Evolutionary conservation across 2,113 vertebrate species (phyloP).

Genomic region (Anoplopoma fimbria): DNA sequence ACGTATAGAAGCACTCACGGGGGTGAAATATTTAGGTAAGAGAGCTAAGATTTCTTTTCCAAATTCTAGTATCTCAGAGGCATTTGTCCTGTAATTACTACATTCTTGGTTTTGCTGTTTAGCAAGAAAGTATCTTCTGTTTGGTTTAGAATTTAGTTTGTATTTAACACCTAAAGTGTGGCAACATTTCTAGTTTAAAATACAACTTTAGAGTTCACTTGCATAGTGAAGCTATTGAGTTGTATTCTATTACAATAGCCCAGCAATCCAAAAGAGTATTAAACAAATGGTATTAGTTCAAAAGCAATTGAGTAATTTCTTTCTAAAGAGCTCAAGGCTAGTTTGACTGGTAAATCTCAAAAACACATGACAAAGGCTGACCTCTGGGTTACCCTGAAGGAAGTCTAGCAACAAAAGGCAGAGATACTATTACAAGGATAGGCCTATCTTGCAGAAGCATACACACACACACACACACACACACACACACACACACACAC

Average conservation of each 20-base stretch:
- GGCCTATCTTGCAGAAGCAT: slow-evolving; percentile 52
- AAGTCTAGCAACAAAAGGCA: slow-evolving; percentile 66
- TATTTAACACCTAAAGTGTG: background rate
- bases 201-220: slow-evolving; percentile 6
- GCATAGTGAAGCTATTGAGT: background rate
- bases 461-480: slow-evolving; percentile 2
- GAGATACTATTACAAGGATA: slow-evolving; percentile 68
- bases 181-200: background rate
- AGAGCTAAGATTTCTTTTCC: slow-evolving; percentile 18
- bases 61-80: slow-evolving; percentile 38
- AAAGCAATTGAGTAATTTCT: slow-evolving; percentile 49
- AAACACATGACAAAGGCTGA: slow-evolving; percentile 68
- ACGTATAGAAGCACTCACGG: slow-evolving; percentile 15
- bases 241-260: background rate
- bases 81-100: slow-evolving; percentile 38
- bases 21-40: slow-evolving; percentile 48
- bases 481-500: background rate
- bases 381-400: slow-evolving; percentile 68
- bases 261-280: background rate
- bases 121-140: slow-evolving; percentile 41
- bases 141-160: slow-evolving; percentile 18
- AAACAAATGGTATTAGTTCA: slow-evolving; percentile 18
- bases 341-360: slow-evolving; percentile 64
- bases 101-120: slow-evolving; percentile 43
- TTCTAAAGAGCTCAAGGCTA: slow-evolving; percentile 25